Base-by-base conservation (phyloP, 2,113 vertebrate species). In the Prinia subflava region DNA sequence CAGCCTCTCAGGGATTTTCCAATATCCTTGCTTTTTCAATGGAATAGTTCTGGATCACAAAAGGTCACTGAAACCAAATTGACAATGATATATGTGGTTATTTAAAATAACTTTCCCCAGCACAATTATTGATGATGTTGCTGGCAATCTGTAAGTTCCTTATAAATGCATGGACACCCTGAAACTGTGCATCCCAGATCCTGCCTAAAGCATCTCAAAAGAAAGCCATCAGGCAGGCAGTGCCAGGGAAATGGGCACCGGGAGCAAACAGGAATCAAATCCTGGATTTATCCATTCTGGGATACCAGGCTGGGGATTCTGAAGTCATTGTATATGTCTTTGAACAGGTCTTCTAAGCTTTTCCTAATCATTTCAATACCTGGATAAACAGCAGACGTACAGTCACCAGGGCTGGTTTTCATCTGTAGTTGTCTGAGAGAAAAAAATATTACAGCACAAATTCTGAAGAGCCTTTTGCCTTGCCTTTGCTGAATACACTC, bases 31-130 rank as follows among this genome's bases (percentile, higher is more conserved):
- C 89, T n/a, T 92, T 44, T 33, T 19, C 70, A 74, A 3, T 56
- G 73, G 65, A 80, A 74, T 89, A 49, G 62, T 79, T 95, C 94
- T 90, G 88, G 73, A 95, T 84, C 89, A 68, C 85, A 80, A 96
- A 97, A 97, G 74, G 75, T 94, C 92, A 92, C 55, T 19, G 30
- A 96, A 87, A 89, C 77, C 74, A 86, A 95, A 94, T 12, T 82
- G 93, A 92, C 60, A 95, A 56, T 35, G 81, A 96, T 28, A 55
- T 15, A 87, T 78, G 76, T 82, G 89, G 91, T 46, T 50, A 59
- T 90, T 94, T 83, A 92, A 94, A 93, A 46, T 33, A 93, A 81
- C 82, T 96, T 67, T 68, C 83, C 88, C 92, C 83, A 53, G 49
- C 87, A 31, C 41, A 73, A 42, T 46, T 87, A 90, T 60, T 92